A percentile compares a stretch with the other conserved stretches of the same genome.
phyloP scores from a whole-genome alignment of 2,888 invertebrate genomes.

The Drosophila colorata region DNA sequence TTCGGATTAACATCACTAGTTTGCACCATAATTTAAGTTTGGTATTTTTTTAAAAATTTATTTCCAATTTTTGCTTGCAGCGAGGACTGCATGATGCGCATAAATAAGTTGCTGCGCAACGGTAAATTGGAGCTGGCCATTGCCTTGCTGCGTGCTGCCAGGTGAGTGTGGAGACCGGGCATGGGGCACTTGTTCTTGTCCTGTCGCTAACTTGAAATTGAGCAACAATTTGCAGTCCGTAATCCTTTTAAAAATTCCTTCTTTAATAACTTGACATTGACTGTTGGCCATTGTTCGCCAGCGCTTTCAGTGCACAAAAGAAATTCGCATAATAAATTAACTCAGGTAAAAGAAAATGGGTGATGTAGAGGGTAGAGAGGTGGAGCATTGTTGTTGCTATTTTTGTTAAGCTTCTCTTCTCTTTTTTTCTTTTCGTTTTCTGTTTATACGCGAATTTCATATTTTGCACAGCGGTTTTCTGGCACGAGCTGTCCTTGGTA shows the following conservation, averaged over 20 bases:
- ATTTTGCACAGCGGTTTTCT: conserved; percentile 48
- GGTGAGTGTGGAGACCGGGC: conserved; percentile 85
- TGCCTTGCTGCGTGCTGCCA: conserved; percentile 92
- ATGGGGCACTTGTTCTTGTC: conserved; percentile 18
- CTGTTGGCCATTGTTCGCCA: conserved; percentile 52
- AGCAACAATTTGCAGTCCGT: conserved; percentile 50
- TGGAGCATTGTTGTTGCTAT: conserved; percentile 3
- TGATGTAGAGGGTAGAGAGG: conserved; percentile 1
- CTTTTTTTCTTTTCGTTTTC: conserved; percentile 11
- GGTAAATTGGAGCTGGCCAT: conserved; percentile 91
- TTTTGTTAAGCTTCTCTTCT: conserved; percentile 12
- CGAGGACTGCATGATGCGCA: conserved; percentile 93
- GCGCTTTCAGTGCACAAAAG: conserved; percentile 52
- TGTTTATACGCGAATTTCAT: conserved; percentile 49
- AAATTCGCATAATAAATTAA: conserved; percentile 78
- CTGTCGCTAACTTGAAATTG: conserved; percentile 34
- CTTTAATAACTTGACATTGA: conserved; percentile 80
- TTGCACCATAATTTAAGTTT: neutral
- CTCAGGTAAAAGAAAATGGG: conserved; percentile 50
- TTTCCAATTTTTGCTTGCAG: conserved; percentile 86
- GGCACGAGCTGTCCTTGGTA: conserved; percentile 34
- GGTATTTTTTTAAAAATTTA: conserved; percentile 11
- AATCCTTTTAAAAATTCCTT: conserved; percentile 60
- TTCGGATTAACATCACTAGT: too few relatives aligned
- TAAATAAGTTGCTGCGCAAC: conserved; percentile 91